Base-by-base conservation (phyloP, 2,113 vertebrate genomes). In the Pholis gunnellus region DNA sequence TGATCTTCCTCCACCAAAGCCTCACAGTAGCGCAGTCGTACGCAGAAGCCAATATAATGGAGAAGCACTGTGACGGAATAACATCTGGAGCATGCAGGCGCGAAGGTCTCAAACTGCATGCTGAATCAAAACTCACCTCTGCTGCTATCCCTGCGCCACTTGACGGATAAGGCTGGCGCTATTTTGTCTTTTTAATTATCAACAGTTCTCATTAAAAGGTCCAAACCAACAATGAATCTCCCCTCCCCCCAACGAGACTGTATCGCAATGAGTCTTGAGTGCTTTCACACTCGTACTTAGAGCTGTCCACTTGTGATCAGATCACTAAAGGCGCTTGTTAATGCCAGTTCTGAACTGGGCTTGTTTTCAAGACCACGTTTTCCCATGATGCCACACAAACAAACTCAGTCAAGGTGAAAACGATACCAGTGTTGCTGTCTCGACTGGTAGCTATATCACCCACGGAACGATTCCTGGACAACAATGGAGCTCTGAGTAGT, bases 1-100 rank as follows among this genome's bases (percentile, higher is more conserved):
- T 87, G 87, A 93, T 93, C 68, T 75, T 76, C 77, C 84, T 29
- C 72, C 65, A 66, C 67, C 76, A 54, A 36, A 88, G 81, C 73
- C 73, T 85, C 82, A 50, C 56, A 65, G 68, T 79, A 36, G 72
- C 38, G 17, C 29, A 63, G 75, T 40, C 68, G 5, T 46, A 78
- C 65, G 66, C 78, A 15, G 71, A 5, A 40, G 79, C 76, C 38
- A 65, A 75, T 82, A 78, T 84, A 84, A 88, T 81, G 59, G 83
- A 84, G 68, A 66, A 27, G 36, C 44, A 1, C 59, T 57, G 1
- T 63, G 81, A 67, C 0, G 56, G 63, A 25, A 54, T 57, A 59
- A 84, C 75, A 89, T 78, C 80, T 81, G 81, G 70, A 76, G 67
- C 22, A 2, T 14, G 54, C 22, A 4, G 68, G 82, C 63, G 61